A percentile compares a stretch with the other conserved stretches of the same genome.
phyloP scores from a whole-genome alignment of 30 jellyfish, hydroid and myxozoan species.

The Turritopsis dohrnii region DNA sequence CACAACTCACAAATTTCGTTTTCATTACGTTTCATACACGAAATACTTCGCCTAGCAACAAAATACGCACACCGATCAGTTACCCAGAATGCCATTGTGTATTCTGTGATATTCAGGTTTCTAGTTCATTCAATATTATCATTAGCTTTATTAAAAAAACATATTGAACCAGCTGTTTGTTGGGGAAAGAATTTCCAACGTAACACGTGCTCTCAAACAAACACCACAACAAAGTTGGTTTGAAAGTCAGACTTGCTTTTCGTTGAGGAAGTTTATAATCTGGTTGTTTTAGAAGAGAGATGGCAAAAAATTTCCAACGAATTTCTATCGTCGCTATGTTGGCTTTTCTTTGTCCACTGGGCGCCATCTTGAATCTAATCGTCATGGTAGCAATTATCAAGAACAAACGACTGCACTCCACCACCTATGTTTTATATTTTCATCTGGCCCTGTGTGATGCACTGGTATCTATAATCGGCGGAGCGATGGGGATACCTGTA shows the following conservation, averaged over 20 bases:
- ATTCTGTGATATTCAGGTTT: background rate
- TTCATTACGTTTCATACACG: no score
- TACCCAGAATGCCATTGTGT: no score
- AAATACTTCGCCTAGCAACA: no score
- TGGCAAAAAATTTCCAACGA: slow-evolving; percentile 13
- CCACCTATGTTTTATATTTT: slow-evolving; percentile 48
- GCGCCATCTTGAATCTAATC: slow-evolving; percentile 45
- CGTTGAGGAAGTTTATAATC: no score
- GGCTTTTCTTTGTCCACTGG: slow-evolving; percentile 51
- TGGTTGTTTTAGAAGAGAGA: no score
- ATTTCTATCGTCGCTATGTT: slow-evolving; percentile 21
- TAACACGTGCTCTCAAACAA: background rate
- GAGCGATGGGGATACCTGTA: slow-evolving; percentile 33
- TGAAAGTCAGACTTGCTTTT: no score
- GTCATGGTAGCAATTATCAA: slow-evolving; percentile 40
- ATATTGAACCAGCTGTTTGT: background rate
- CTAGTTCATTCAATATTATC: background rate
- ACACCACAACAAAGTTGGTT: no score
- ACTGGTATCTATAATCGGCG: slow-evolving; percentile 39
- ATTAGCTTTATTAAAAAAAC: background rate
- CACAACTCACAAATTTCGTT: no score
- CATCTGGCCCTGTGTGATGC: slow-evolving; percentile 58
- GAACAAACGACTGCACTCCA: slow-evolving; percentile 26
- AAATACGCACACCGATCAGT: no score
- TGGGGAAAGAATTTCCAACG: no score